Evolutionary conservation across 2,113 vertebrate species (phyloP).

Genomic region (Sardina pilchardus): DNA sequence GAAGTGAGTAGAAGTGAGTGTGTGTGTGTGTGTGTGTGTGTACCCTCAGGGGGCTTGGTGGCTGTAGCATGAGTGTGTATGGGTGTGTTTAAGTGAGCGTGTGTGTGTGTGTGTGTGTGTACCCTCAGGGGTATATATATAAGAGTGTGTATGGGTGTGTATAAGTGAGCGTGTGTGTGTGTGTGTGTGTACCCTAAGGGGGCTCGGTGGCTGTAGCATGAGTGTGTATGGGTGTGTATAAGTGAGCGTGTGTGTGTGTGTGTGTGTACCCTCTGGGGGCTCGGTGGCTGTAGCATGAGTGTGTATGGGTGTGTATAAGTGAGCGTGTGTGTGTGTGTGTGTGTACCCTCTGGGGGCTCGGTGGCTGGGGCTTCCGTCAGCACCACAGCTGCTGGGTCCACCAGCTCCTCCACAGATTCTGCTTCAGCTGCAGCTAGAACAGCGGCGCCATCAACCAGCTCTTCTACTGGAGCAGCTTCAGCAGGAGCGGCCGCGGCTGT

Average conservation of each 20-base stretch:
- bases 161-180: background rate
- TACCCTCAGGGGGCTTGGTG: no score
- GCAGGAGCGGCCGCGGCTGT: background rate
- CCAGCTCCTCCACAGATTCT: constrained; percentile 35
- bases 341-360: constrained; percentile 69
- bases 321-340: constrained; percentile 30
- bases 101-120: background rate
- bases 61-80: no score
- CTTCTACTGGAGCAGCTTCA: background rate
- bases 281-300: no score
- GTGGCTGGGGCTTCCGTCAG: constrained; percentile 36
- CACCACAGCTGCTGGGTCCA: constrained; percentile 44
- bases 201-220: constrained; percentile 36
- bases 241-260: no score
- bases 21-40: no score
- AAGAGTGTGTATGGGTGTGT: background rate
- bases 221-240: background rate
- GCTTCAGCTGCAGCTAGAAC: background rate
- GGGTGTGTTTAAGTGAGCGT: background rate
- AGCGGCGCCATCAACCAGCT: background rate
- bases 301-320: background rate
- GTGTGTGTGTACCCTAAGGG: constrained; percentile 69
- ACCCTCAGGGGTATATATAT: no score
- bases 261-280: no score
- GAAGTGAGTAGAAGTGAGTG: no score